Conservation (phyloP, 2,888 invertebrate genomes). For the Sericinus montela region DNA sequence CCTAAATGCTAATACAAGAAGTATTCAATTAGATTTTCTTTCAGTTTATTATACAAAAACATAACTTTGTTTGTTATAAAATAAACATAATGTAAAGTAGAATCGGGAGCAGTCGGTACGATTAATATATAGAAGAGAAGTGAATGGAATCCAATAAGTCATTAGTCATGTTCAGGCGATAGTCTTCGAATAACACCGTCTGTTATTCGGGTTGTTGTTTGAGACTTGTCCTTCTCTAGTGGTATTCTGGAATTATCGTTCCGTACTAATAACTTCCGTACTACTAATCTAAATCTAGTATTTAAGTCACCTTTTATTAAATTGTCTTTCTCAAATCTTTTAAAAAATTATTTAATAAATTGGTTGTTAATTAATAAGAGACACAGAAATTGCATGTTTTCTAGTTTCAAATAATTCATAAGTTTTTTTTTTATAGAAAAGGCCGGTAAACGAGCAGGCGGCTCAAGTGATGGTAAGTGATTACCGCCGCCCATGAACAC, state of each 20-base stretch:
- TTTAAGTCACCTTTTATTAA: too few species aligned
- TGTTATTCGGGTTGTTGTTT: conserved; percentile 41
- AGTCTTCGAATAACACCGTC: conserved; percentile 69
- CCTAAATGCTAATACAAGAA: conserved; percentile 17
- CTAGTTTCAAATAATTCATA: too few species aligned
- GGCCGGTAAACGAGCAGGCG: too few species aligned
- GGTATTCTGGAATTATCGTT: conserved; percentile 1
- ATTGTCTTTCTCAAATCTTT: too few species aligned
- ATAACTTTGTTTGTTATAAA: conserved; percentile 45
- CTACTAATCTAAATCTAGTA: too few species aligned
- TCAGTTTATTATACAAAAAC: conserved; percentile 14
- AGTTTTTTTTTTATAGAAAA: too few species aligned
- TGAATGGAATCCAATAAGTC: conserved; percentile 49
- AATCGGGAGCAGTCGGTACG: conserved; percentile 60
- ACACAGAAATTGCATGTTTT: too few species aligned
- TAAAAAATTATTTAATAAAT: too few species aligned
- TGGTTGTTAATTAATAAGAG: too few species aligned
- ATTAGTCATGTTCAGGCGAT: conserved; percentile 73
- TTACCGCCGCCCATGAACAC: too few species aligned
- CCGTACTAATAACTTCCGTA: too few species aligned
- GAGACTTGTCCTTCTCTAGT: conserved; percentile 7
- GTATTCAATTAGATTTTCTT: conserved; percentile 8
- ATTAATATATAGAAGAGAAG: conserved; percentile 63
- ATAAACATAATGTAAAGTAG: conserved; percentile 72
- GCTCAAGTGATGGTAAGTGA: too few species aligned